Evolutionary conservation across 2,888 invertebrate species (phyloP).

Genomic region (Macaria notata): DNA sequence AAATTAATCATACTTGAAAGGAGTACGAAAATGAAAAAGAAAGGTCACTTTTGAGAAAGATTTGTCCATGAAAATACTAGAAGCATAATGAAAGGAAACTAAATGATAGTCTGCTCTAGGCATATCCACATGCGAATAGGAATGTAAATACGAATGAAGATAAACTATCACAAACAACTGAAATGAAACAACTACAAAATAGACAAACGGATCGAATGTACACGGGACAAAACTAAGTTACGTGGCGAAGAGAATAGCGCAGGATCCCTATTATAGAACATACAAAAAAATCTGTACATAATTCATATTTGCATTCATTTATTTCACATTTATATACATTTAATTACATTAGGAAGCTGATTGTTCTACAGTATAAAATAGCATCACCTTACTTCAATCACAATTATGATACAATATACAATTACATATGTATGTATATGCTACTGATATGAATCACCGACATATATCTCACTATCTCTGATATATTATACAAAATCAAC

Average conservation of each 20-base stretch:
- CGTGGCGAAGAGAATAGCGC: constrained; percentile 15
- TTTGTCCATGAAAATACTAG: too few species aligned
- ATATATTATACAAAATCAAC: too few species aligned
- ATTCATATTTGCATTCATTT: constrained; percentile 19
- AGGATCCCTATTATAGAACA: constrained; percentile 8
- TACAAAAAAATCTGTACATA: constrained; percentile 6
- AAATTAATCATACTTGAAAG: too few species aligned
- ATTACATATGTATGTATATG: too few species aligned
- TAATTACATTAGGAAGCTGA: not conserved
- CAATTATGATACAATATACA: too few species aligned
- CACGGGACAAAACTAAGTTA: constrained; percentile 6
- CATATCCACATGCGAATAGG: not conserved
- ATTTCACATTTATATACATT: constrained; percentile 34
- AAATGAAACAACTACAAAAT: not conserved
- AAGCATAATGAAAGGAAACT: too few species aligned
- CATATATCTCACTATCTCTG: too few species aligned
- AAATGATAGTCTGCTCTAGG: not conserved
- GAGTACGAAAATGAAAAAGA: too few species aligned
- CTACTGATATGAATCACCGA: too few species aligned
- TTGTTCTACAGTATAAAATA: not conserved
- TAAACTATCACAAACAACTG: not conserved
- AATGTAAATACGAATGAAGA: too few species aligned
- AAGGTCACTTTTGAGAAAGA: too few species aligned
- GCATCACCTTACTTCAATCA: too few species aligned
- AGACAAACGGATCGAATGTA: not conserved